phyloP scores from a whole-genome alignment of 2,113 vertebrate genomes.

The Halcyon senegalensis region DNA sequence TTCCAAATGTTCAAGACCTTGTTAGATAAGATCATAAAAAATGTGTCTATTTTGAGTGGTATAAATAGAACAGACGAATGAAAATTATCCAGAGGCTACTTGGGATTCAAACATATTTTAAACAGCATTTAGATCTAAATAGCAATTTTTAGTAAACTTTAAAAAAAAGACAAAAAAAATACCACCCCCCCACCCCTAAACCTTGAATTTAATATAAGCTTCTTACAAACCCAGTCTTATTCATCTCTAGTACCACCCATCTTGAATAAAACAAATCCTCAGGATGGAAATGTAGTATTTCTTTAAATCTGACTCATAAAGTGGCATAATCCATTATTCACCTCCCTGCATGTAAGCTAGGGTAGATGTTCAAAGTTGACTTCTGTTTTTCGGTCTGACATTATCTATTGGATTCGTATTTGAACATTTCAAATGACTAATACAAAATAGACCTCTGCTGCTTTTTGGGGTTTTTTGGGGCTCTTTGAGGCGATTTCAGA shows the following conservation, averaged over 20 bases:
- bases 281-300: neutral
- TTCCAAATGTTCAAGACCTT: neutral
- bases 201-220: slow-evolving; percentile 12
- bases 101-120: neutral
- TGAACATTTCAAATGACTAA: slow-evolving; percentile 47
- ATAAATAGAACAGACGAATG: slow-evolving; percentile 10
- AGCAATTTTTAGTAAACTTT: neutral
- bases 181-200: neutral
- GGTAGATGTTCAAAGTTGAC: slow-evolving; percentile 45
- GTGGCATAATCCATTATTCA: slow-evolving; percentile 32
- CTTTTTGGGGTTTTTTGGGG: neutral
- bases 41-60: neutral
- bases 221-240: neutral
- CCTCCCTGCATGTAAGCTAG: neutral
- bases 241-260: neutral
- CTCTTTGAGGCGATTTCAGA: slow-evolving; percentile 13
- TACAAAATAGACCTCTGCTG: slow-evolving; percentile 7
- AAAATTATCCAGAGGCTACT: slow-evolving; percentile 12
- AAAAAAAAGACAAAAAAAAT: neutral
- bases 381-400: slow-evolving; percentile 53
- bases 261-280: slow-evolving; percentile 48
- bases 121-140: slow-evolving; percentile 18
- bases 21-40: neutral
- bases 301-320: slow-evolving; percentile 47
- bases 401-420: neutral